Conservation (phyloP, 2,113 vertebrate genomes). For the Chlorodrepanis virens region DNA sequence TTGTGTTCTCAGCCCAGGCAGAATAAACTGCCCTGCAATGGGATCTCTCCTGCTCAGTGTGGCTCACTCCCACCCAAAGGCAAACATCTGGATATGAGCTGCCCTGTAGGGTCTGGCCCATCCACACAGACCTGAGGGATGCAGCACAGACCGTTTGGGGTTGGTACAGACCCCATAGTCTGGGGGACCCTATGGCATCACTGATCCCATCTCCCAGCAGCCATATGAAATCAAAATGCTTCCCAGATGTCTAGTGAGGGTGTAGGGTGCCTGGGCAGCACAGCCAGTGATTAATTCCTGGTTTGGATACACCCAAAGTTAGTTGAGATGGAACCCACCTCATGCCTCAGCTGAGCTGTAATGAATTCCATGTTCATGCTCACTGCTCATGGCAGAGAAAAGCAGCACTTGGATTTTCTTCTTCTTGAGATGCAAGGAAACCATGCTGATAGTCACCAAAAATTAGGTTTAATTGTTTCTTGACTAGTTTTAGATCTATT, state of each 20-base stretch:
- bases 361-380: neutral
- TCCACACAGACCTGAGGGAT: neutral
- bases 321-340: neutral
- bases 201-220: neutral
- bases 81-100: neutral
- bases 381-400: neutral
- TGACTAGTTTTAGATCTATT: neutral
- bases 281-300: neutral
- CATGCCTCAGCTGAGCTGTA: neutral
- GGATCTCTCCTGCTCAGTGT: neutral
- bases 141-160: fast-evolving
- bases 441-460: neutral
- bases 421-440: neutral
- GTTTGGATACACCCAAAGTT: neutral
- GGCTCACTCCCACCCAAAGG: neutral
- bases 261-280: no score
- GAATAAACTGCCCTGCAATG: neutral
- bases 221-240: neutral
- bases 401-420: neutral
- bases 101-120: neutral
- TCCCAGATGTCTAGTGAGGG: neutral
- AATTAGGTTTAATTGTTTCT: neutral
- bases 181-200: neutral
- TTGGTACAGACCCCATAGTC: neutral
- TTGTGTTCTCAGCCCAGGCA: neutral